Evolutionary conservation across 2,113 vertebrate species (phyloP).

Genomic region (Colaptes auratus): DNA sequence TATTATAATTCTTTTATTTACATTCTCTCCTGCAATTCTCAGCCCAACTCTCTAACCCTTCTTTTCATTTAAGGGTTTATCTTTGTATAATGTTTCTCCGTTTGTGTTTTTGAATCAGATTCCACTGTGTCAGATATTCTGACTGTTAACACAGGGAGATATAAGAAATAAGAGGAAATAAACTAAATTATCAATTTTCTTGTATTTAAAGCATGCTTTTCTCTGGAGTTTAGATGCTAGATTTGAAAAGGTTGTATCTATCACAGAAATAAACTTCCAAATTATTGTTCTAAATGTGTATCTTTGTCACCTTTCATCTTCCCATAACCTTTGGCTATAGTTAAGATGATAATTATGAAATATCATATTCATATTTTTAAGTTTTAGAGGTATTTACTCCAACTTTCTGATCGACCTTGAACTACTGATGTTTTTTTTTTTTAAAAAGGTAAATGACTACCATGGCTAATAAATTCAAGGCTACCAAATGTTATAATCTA

Average conservation of each 20-base stretch:
- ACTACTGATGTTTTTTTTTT: neutral
- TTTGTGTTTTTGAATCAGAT: neutral
- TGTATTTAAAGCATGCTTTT: neutral
- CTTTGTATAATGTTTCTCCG: neutral
- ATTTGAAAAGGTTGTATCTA: no score
- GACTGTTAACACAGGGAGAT: neutral
- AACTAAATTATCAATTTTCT: neutral
- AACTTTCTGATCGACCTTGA: neutral
- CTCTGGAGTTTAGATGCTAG: neutral
- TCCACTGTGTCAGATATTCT: neutral
- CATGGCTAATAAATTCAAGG: neutral
- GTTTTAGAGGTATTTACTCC: neutral
- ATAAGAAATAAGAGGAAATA: neutral
- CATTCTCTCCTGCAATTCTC: neutral
- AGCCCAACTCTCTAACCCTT: neutral
- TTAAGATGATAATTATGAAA: neutral
- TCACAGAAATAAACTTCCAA: no score
- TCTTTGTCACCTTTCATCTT: neutral
- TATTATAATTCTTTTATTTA: neutral
- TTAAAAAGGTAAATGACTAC: neutral
- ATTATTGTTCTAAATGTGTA: neutral
- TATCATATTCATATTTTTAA: neutral
- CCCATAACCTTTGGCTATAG: neutral
- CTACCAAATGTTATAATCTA: neutral
- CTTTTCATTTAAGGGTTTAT: neutral